Percentiles rank a stretch among this genome's conserved stretches.
These are phyloP conservation scores for Standfussiana lucernea DNA, from an alignment of 2,888 invertebrate genomes.

Conservation along the genomic window DNA sequence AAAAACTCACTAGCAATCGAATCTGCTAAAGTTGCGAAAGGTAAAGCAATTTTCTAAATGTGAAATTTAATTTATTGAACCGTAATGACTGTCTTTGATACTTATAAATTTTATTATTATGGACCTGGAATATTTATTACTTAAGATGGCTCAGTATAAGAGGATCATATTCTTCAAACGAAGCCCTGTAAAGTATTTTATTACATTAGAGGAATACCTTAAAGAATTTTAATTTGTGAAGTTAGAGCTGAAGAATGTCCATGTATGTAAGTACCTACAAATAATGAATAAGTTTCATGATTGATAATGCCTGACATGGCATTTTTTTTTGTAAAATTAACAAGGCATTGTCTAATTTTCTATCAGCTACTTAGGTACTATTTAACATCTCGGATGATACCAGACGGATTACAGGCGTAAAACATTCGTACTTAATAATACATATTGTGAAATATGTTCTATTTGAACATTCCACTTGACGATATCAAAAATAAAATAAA, in stretches of 20 bases:
- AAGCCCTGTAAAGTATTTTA: conserved; percentile 3
- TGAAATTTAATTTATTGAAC: conserved; percentile 8
- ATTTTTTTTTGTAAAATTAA: not conserved
- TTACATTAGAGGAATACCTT: not conserved
- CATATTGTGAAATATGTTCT: not conserved
- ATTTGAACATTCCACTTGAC: not conserved
- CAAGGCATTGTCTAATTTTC: not conserved
- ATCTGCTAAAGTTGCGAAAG: not conserved
- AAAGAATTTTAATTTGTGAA: conserved; percentile 19
- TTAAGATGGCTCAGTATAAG: not conserved
- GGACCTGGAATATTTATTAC: not conserved
- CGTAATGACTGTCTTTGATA: not conserved
- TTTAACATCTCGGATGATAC: not conserved
- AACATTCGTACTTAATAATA: conserved; percentile 6
- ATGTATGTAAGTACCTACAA: not conserved
- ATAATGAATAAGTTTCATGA: not conserved
- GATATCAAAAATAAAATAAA: conserved; percentile 11
- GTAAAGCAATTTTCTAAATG: conserved; percentile 9
- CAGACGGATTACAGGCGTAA: not conserved
- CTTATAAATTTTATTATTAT: conserved; percentile 17
- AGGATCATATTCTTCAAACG: not conserved
- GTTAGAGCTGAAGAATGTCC: not conserved
- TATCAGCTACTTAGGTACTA: not conserved
- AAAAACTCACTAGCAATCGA: not conserved
- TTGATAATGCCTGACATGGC: not conserved